Evolutionary conservation across 2,888 invertebrate species (phyloP).

Genomic region (Watsonalla binaria): DNA sequence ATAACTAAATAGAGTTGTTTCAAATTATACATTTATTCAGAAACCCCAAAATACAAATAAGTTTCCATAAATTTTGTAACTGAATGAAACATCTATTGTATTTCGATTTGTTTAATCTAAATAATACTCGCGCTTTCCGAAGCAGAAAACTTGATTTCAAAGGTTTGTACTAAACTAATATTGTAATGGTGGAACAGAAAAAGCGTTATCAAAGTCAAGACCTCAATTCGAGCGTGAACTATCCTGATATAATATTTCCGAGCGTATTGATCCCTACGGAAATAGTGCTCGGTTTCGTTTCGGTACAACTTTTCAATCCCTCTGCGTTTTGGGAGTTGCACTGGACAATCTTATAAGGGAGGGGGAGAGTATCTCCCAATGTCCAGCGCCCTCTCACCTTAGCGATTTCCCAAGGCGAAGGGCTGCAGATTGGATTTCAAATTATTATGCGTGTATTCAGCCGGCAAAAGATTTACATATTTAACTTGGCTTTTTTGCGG

Average conservation of each 20-base stretch:
- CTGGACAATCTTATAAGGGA: conserved; percentile 76
- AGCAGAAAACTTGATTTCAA: conserved; percentile 19
- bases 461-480: conserved; percentile 53
- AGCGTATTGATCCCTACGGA: conserved; percentile 75
- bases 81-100: neutral
- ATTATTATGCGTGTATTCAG: conserved; percentile 66
- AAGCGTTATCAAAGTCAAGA: conserved; percentile 42
- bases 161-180: conserved; percentile 42
- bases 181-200: conserved; percentile 38
- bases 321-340: conserved; percentile 75
- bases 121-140: conserved; percentile 13
- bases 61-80: neutral
- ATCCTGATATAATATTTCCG: conserved; percentile 72
- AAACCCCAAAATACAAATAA: neutral
- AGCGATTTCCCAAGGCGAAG: conserved; percentile 63
- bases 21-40: neutral
- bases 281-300: conserved; percentile 70
- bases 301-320: conserved; percentile 75
- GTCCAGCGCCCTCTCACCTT: conserved; percentile 72
- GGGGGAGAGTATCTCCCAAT: conserved; percentile 70
- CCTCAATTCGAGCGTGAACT: conserved; percentile 55
- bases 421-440: conserved; percentile 66
- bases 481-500: conserved; percentile 21
- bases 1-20: neutral
- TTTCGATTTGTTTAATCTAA: conserved; percentile 4